Conservation (phyloP, 2,888 invertebrate genomes). For the Pristionchus arcanus region DNA sequence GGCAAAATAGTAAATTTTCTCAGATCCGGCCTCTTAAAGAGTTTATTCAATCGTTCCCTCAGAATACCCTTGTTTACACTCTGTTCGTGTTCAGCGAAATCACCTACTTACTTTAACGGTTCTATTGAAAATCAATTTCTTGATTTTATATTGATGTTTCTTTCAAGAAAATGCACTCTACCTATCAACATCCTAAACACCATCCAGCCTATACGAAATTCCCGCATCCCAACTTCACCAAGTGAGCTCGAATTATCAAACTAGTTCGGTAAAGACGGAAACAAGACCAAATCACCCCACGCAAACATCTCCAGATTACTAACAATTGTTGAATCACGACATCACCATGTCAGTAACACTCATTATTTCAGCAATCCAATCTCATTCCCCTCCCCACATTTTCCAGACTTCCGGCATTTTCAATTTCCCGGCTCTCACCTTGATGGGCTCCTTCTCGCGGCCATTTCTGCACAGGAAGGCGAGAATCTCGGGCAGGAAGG, state of each 20-base stretch:
- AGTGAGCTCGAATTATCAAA: too few relatives aligned
- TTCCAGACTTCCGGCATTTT: neutral
- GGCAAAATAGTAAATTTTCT: too few relatives aligned
- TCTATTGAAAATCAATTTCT: neutral
- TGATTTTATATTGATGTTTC: too few relatives aligned
- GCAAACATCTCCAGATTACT: neutral
- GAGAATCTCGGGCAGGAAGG: conserved; percentile 88
- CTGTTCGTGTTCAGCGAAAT: neutral
- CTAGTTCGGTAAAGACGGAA: too few relatives aligned
- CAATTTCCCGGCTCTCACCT: conserved; percentile 58
- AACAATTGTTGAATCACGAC: neutral
- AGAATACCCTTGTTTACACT: neutral
- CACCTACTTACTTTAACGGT: neutral
- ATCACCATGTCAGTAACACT: neutral
- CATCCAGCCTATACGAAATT: too few relatives aligned
- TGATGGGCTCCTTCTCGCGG: conserved; percentile 82
- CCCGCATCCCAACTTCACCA: too few relatives aligned
- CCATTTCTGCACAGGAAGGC: conserved; percentile 88
- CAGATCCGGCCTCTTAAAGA: too few relatives aligned
- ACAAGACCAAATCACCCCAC: too few relatives aligned
- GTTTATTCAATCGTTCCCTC: neutral
- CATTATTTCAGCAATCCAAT: too few relatives aligned
- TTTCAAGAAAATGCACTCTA: too few relatives aligned
- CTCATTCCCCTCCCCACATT: neutral
- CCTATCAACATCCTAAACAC: too few relatives aligned